Base-by-base conservation (phyloP, 2,113 vertebrate species). In the Mungos mungo region DNA sequence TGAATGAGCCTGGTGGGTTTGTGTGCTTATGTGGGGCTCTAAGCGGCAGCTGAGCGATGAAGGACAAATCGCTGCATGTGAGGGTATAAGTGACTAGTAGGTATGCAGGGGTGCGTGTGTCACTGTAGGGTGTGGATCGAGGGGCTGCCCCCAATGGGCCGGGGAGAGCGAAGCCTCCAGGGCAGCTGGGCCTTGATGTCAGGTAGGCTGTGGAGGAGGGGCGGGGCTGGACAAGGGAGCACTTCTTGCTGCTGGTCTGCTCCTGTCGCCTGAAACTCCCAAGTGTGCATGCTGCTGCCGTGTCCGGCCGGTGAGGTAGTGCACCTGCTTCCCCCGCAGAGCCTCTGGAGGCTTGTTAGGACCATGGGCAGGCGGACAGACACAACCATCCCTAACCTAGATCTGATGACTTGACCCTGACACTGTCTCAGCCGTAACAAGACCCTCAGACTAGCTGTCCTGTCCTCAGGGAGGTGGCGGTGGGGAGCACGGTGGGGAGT, bases 281-380 rank as follows among this genome's bases (percentile, higher is more conserved):
- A 14, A 29, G 45, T 15, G 41, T 57, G n/a, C 16, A 19, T 15
- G 0, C 25, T 2, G 16, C 50, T 9, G 1, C n/a, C 0, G 31
- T 81, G 3, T 29, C 90, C 45, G 7, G 50, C 31, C 65, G n/a
- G 33, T 11, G 23, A 16, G 57, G 81, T 50, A 35, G 12, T 10
- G 45, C 45, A 47, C 45, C 5, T 88, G 72, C 25, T 4, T 45
- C n/a, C 1, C 1, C 23, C 21, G 29, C 16, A 50, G 38, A 92
- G 91, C 27, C 31, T n/a, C 23, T 1, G 21, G 29, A 41, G 41
- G 14, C 31, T 45, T 54, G 52, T 27, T 50, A 84, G 88, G 81
- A 45, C 41, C 8, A 0, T 0, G 47, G 50, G 85, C 11, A 23
- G 69, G 92, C 25, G 57, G 57, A 11, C 38, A 57, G 77, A 63